Evolutionary conservation across 2,888 invertebrate species (phyloP).

Genomic region (Prosopocoilus inquinatus): DNA sequence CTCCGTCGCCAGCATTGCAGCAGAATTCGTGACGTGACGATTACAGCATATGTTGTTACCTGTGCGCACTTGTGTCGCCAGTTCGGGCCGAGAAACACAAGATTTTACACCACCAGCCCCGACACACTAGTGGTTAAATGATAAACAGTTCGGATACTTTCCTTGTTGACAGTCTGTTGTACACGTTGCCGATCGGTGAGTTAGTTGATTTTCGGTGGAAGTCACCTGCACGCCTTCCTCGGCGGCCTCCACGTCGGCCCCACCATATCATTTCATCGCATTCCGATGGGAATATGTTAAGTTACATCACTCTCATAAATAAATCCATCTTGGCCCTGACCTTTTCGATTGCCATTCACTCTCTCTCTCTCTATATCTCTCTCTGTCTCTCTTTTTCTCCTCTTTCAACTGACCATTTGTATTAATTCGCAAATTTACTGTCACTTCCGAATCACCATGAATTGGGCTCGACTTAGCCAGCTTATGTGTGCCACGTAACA

Average conservation of each 20-base stretch:
- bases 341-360: conserved; percentile 15
- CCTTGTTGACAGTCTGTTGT: conserved; percentile 45
- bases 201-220: conserved; percentile 18
- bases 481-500: no score
- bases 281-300: conserved; percentile 11
- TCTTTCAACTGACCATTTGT: conserved; percentile 12
- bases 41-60: conserved; percentile 19
- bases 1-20: conserved; percentile 7
- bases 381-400: conserved; percentile 7
- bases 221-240: conserved; percentile 21
- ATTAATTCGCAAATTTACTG: background rate
- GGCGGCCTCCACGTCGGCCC: conserved; percentile 24
- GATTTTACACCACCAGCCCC: no score
- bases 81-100: background rate
- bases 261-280: conserved; percentile 13
- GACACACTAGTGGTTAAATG: conserved; percentile 34
- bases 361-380: conserved; percentile 6
- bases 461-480: no score
- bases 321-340: conserved; percentile 25
- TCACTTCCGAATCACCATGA: no score
- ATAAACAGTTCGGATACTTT: conserved; percentile 45
- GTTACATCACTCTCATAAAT: conserved; percentile 19
- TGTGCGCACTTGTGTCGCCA: conserved; percentile 9
- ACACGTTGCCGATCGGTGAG: conserved; percentile 47
- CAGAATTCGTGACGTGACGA: conserved; percentile 16